These are phyloP conservation scores for Triplophysa tibetana DNA, from an alignment of 2,113 vertebrate species.

Conservation along the genomic window DNA sequence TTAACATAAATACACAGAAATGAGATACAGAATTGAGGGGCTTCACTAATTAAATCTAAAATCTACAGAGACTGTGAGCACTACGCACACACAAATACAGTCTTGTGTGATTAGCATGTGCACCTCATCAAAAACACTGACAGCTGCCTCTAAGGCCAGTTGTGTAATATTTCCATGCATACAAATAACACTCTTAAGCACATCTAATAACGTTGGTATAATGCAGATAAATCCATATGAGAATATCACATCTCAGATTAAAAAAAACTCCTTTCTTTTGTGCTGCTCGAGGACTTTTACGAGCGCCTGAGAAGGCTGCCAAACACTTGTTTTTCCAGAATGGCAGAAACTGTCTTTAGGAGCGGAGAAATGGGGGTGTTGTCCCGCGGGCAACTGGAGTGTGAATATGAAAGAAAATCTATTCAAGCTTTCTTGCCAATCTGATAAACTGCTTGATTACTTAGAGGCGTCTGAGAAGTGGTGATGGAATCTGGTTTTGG, in stretches of 20 bases:
- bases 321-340: constrained; percentile 34
- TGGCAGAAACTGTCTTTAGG: constrained; percentile 26
- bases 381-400: constrained; percentile 21
- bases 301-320: constrained; percentile 15
- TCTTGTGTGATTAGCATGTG: constrained; percentile 4
- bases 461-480: constrained; percentile 3
- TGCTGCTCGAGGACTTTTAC: constrained; percentile 6
- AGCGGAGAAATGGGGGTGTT: constrained; percentile 36
- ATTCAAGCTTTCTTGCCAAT: constrained; percentile 34
- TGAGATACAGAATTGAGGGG: background rate
- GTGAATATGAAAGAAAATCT: constrained; percentile 36
- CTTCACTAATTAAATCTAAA: background rate
- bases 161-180: constrained; percentile 18
- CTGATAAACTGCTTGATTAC: constrained; percentile 35
- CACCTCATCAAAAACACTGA: constrained; percentile 30
- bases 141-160: constrained; percentile 24
- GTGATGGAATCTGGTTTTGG: background rate
- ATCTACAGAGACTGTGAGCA: background rate
- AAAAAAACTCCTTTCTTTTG: constrained; percentile 24
- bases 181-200: constrained; percentile 16
- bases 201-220: constrained; percentile 34
- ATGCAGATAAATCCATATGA: constrained; percentile 28
- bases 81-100: background rate
- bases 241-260: constrained; percentile 45
- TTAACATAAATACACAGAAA: constrained; percentile 21